phyloP scores from a whole-genome alignment of 2,888 invertebrate genomes.

The Dolomedes plantarius region DNA sequence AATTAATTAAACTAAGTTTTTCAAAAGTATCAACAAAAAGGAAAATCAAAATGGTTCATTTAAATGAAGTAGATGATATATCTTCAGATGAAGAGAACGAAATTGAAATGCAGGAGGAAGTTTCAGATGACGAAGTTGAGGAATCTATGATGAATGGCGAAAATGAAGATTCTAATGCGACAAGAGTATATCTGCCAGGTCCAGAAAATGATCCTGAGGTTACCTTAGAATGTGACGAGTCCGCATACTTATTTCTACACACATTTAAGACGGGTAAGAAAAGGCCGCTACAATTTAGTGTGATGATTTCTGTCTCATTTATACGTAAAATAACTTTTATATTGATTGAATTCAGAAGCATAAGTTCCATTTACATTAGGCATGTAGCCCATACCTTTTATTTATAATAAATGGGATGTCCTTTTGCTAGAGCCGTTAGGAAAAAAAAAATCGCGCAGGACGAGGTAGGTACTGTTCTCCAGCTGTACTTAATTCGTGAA shows the following conservation, averaged over 20 bases:
- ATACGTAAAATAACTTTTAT: too few relatives aligned
- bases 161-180: not conserved
- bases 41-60: not conserved
- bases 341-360: too few relatives aligned
- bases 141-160: not conserved
- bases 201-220: not conserved
- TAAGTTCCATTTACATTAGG: too few relatives aligned
- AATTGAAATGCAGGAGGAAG: not conserved
- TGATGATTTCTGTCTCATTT: too few relatives aligned
- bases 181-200: constrained; percentile 19
- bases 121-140: not conserved
- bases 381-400: too few relatives aligned
- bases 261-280: not conserved
- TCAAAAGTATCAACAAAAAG: not conserved
- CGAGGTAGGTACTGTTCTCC: too few relatives aligned
- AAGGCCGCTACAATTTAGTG: too few relatives aligned
- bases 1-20: too few relatives aligned
- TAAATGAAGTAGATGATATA: not conserved
- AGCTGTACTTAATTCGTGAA: too few relatives aligned
- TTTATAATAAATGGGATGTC: too few relatives aligned
- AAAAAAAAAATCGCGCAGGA: too few relatives aligned
- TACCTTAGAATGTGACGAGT: constrained; percentile 6
- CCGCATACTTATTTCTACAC: not conserved
- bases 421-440: too few relatives aligned
- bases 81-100: not conserved